Conservation (phyloP, 2,797 vertebrate genomes). For the Mus spretus region DNA sequence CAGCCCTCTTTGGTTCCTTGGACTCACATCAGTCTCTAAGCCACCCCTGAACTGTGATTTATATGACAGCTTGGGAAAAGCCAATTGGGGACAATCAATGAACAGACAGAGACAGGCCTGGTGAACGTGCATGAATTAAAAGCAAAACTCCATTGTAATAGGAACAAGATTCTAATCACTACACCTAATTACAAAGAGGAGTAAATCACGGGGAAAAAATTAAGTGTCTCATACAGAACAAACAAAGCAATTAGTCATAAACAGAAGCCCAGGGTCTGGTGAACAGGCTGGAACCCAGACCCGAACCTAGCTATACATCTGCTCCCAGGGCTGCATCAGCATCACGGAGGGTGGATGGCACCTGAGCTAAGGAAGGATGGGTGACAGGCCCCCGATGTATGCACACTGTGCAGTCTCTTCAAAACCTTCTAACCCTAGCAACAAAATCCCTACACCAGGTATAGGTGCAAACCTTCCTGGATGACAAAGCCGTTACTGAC, state of each 20-base stretch:
- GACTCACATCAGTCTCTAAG: conserved; percentile 50
- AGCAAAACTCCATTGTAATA: conserved; percentile 82
- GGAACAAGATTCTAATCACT: conserved; percentile 86
- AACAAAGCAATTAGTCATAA: conserved; percentile 84
- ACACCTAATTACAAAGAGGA: conserved; percentile 84
- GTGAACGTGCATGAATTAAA: conserved; percentile 79
- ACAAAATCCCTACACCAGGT: neutral
- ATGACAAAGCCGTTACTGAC: neutral
- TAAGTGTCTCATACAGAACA: conserved; percentile 81
- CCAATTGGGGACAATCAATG: conserved; percentile 78
- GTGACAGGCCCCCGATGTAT: neutral
- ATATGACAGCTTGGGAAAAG: conserved; percentile 79
- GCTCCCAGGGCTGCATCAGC: neutral
- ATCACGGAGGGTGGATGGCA: neutral
- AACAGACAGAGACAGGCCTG: conserved; percentile 74
- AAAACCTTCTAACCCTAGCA: neutral
- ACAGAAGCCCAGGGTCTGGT: conserved; percentile 69
- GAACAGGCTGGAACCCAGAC: conserved; percentile 37
- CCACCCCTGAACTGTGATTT: conserved; percentile 73
- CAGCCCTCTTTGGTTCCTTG: conserved; percentile 32
- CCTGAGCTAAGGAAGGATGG: neutral
- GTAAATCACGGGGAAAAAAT: conserved; percentile 80
- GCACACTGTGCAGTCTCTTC: neutral
- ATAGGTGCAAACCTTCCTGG: neutral
- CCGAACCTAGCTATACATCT: neutral